These are phyloP conservation scores for Chrysomela aeneicollis DNA, from an alignment of 2,888 invertebrate genomes.

Conservation along the genomic window DNA sequence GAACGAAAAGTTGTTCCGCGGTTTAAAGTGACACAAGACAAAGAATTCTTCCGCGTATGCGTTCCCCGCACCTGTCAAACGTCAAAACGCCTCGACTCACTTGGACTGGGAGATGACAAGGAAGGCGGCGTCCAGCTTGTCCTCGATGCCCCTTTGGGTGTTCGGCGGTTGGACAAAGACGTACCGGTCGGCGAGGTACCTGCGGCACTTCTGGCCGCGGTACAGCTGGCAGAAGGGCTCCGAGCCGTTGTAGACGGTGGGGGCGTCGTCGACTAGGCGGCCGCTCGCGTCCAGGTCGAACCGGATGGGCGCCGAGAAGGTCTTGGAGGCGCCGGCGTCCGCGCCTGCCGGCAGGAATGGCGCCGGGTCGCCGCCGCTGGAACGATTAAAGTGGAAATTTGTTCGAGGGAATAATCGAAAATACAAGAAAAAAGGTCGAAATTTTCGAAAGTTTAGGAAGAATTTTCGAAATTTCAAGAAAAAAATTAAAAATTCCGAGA, in stretches of 20 bases:
- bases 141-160: slow-evolving; percentile 81
- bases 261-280: slow-evolving; percentile 43
- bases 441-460: too few relatives aligned
- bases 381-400: too few relatives aligned
- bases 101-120: slow-evolving; percentile 87
- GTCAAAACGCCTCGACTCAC: slow-evolving; percentile 65
- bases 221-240: slow-evolving; percentile 80
- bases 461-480: too few relatives aligned
- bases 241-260: slow-evolving; percentile 55
- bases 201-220: slow-evolving; percentile 80
- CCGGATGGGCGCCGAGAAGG: slow-evolving; percentile 47
- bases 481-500: too few relatives aligned
- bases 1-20: too few relatives aligned
- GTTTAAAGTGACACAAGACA: background rate
- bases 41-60: too few relatives aligned
- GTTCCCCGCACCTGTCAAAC: too few relatives aligned
- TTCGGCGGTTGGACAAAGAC: slow-evolving; percentile 87
- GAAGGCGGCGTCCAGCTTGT: slow-evolving; percentile 81
- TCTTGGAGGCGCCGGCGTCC: slow-evolving; percentile 39
- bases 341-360: slow-evolving; percentile 49
- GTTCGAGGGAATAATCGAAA: too few relatives aligned
- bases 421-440: too few relatives aligned
- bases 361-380: slow-evolving; percentile 40
- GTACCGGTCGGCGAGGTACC: slow-evolving; percentile 79
- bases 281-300: slow-evolving; percentile 48